phyloP scores from a whole-genome alignment of 2,797 vertebrate species.

The Lagorchestes hirsutus region DNA sequence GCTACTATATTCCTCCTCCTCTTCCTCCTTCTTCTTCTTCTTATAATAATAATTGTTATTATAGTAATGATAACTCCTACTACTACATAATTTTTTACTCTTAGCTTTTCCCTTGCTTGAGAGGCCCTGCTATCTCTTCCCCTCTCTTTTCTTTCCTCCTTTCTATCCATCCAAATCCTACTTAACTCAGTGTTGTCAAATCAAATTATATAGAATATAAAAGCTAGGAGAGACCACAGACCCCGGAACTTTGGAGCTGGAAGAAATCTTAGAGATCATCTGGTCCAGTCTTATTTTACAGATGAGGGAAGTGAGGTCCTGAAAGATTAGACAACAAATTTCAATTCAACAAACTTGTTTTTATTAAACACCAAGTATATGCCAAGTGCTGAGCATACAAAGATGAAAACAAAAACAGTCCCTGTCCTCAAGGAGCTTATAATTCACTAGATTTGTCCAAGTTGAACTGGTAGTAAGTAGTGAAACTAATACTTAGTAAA shows the following conservation, averaged over 20 bases:
- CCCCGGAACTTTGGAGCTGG: not conserved
- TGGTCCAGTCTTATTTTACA: slow-evolving; percentile 4
- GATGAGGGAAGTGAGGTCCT: slow-evolving; percentile 6
- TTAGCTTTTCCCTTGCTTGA: not conserved
- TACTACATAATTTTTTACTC: not conserved
- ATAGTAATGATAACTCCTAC: not conserved
- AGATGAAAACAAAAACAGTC: not conserved
- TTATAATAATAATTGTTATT: not conserved
- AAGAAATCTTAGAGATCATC: not conserved
- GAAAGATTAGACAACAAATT: not conserved
- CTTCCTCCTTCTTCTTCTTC: too few relatives aligned
- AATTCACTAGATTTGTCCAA: not conserved
- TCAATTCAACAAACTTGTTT: not conserved
- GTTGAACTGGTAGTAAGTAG: not conserved
- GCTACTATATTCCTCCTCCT: not conserved
- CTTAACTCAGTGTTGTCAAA: not conserved
- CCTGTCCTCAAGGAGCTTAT: not conserved
- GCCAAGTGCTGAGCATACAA: not conserved
- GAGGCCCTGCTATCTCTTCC: not conserved
- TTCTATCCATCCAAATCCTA: not conserved
- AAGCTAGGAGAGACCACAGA: not conserved
- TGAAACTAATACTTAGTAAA: not conserved
- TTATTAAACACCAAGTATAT: not conserved
- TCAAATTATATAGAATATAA: not conserved
- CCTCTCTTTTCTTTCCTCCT: not conserved